A percentile compares a stretch with the other conserved stretches of the same genome.
Conservation (phyloP, 2,113 vertebrate species). For the Parus major region DNA sequence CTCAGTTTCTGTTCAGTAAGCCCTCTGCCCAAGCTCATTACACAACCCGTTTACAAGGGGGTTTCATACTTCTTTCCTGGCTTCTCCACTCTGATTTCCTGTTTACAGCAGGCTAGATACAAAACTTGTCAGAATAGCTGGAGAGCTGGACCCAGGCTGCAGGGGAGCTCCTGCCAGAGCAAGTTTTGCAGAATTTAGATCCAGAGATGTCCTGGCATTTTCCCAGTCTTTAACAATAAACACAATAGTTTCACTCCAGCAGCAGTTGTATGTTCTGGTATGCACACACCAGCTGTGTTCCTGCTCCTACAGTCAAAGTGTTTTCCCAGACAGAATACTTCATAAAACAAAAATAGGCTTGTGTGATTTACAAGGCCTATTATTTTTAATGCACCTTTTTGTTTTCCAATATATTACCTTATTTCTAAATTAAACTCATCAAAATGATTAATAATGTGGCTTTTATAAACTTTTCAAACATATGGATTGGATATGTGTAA, state of each 20-base stretch:
- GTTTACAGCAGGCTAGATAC: not conserved
- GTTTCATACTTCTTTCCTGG: not conserved
- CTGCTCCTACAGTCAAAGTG: not conserved
- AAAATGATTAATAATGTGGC: not conserved
- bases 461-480: not conserved
- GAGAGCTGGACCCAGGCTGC: fast-evolving
- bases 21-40: not conserved
- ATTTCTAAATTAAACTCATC: not conserved
- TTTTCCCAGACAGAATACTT: not conserved
- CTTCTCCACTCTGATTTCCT: not conserved
- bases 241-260: not conserved
- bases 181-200: not conserved
- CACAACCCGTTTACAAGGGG: not conserved
- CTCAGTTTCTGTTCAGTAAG: constrained; percentile 49
- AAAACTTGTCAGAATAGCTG: not conserved
- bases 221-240: not conserved
- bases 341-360: not conserved
- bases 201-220: not conserved
- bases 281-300: not conserved
- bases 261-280: not conserved
- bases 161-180: not conserved
- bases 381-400: not conserved
- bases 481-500: not conserved
- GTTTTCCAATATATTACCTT: not conserved
- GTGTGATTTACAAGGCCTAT: not conserved